A percentile compares a stretch with the other conserved stretches of the same genome.
Conservation (phyloP, 1,140 invertebrate genomes). For the Drosophila nannoptera region DNA sequence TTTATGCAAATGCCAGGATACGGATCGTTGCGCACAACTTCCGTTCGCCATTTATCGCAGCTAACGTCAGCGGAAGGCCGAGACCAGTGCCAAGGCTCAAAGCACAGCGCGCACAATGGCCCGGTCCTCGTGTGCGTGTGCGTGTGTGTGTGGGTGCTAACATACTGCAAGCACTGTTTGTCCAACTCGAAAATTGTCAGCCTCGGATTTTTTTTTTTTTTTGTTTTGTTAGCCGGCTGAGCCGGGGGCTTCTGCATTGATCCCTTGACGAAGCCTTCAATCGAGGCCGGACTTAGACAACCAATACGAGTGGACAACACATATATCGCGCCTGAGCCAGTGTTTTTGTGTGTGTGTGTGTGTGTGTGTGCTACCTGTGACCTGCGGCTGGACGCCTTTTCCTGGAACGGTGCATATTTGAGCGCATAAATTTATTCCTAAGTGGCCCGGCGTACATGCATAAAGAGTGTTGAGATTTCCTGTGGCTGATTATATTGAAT, state of each 20-base stretch:
- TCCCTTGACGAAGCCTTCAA: constrained; percentile 28
- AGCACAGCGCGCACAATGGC: constrained; percentile 26
- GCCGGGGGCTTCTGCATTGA: constrained; percentile 16
- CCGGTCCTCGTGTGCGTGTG: constrained; percentile 13
- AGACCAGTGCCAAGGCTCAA: constrained; percentile 28
- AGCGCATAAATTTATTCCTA: constrained; percentile 16
- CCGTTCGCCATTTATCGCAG: constrained; percentile 57
- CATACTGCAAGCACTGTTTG: constrained; percentile 56
- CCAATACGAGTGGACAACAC: constrained; percentile 30
- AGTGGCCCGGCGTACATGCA: constrained; percentile 36
- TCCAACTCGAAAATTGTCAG: constrained; percentile 45
- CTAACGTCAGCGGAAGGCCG: constrained; percentile 47
- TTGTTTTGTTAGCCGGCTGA: background rate
- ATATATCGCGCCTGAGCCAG: background rate
- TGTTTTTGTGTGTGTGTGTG: constrained; percentile 29
- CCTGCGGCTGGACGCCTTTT: constrained; percentile 31
- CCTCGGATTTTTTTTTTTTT: constrained; percentile 31
- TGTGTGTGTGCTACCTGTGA: constrained; percentile 44
- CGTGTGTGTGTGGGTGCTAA: constrained; percentile 17
- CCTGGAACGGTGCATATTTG: constrained; percentile 57
- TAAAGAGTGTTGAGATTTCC: constrained; percentile 57
- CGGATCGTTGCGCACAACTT: constrained; percentile 69
- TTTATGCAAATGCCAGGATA: constrained; percentile 68
- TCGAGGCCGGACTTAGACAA: constrained; percentile 47
- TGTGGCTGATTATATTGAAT: background rate